Evolutionary conservation across 2,888 invertebrate species (phyloP).

Genomic region (Venustoraphidia nigricollis): DNA sequence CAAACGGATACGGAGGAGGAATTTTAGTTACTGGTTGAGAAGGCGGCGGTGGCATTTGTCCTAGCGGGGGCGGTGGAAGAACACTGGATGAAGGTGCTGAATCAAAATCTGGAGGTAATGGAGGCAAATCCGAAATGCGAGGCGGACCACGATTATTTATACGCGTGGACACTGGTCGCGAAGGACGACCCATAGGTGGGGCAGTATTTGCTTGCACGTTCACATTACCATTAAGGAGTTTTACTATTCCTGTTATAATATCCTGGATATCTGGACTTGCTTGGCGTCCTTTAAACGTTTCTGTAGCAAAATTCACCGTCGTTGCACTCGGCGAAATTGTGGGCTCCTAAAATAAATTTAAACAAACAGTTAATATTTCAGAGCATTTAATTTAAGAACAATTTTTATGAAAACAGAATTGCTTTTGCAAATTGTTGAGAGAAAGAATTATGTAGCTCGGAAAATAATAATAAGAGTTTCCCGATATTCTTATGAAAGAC

Average conservation of each 20-base stretch:
- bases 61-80: conserved; percentile 28
- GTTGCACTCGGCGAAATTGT: conserved; percentile 34
- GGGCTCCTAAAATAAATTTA: conserved; percentile 35
- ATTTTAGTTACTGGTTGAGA: conserved; percentile 32
- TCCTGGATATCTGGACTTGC: conserved; percentile 72
- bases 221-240: conserved; percentile 74
- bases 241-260: conserved; percentile 79
- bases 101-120: conserved; percentile 52
- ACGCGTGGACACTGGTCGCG: conserved; percentile 54
- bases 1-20: conserved; percentile 62
- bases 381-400: too few species aligned
- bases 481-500: too few species aligned
- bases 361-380: too few species aligned
- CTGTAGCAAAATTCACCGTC: conserved; percentile 35
- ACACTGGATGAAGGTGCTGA: conserved; percentile 3
- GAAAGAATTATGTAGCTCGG: too few species aligned
- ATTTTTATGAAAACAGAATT: too few species aligned
- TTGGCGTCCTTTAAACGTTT: conserved; percentile 29
- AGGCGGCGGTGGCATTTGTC: conserved; percentile 31
- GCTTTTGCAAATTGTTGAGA: too few species aligned
- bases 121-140: conserved; percentile 61
- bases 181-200: conserved; percentile 37
- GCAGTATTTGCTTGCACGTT: conserved; percentile 68
- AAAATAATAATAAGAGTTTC: too few species aligned
- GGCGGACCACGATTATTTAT: conserved; percentile 87